phyloP scores from a whole-genome alignment of 2,113 vertebrate genomes.

The Etheostoma spectabile region DNA sequence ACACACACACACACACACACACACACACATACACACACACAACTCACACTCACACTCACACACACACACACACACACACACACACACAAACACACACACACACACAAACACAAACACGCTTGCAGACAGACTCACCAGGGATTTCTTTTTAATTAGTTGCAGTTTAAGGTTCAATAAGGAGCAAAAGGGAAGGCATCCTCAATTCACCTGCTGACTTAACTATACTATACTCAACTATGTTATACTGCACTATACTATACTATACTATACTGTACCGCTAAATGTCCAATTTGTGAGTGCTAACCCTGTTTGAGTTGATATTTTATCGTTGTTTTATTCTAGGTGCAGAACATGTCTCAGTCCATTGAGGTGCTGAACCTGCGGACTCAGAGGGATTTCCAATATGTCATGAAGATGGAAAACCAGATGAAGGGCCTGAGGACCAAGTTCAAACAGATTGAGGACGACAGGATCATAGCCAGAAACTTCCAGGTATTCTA shows the following conservation, averaged over 20 bases:
- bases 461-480: constrained; percentile 96
- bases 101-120: too few species aligned
- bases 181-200: background rate
- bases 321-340: constrained; percentile 41
- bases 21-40: background rate
- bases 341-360: constrained; percentile 99
- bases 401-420: constrained; percentile 99
- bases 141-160: constrained; percentile 45
- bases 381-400: constrained; percentile 98
- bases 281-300: background rate
- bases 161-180: constrained; percentile 1
- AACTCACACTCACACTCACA: too few species aligned
- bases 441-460: constrained; percentile 96
- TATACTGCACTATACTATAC: background rate
- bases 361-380: constrained; percentile 98
- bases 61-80: too few species aligned
- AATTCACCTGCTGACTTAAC: background rate
- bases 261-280: background rate
- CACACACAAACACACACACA: too few species aligned
- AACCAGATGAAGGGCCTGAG: constrained; percentile 98
- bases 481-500: constrained; percentile 94
- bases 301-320: background rate
- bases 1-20: too few species aligned
- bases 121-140: constrained; percentile 2
- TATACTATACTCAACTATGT: background rate